phyloP scores from a whole-genome alignment of 2,888 invertebrate species.

The Caenorhabditis sp. region DNA sequence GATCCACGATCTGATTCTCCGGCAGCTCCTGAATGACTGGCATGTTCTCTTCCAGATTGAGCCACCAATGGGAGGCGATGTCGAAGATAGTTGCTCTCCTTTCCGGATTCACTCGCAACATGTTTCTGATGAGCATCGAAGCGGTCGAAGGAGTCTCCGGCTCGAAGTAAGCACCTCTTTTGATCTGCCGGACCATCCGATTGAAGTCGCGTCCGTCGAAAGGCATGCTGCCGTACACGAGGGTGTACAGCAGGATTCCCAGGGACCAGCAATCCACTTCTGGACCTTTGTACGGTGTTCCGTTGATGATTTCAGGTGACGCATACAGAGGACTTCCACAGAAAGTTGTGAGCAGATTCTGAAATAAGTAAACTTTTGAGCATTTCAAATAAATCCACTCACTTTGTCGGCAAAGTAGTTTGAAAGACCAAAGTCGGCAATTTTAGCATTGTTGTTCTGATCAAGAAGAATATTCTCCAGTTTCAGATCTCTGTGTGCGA shows the following conservation, averaged over 20 bases:
- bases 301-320: constrained; percentile 81
- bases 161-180: constrained; percentile 96
- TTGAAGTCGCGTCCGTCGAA: constrained; percentile 98
- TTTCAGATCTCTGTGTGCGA: constrained; percentile 82
- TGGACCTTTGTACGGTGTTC: constrained; percentile 87
- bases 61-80: constrained; percentile 97
- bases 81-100: constrained; percentile 92
- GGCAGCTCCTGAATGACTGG: constrained; percentile 79
- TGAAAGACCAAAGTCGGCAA: constrained; percentile 98
- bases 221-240: constrained; percentile 99
- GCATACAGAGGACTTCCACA: constrained; percentile 82
- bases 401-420: constrained; percentile 85
- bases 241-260: constrained; percentile 95
- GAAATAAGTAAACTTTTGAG: background rate
- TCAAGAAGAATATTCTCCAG: constrained; percentile 82
- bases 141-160: constrained; percentile 93
- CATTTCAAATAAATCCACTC: background rate
- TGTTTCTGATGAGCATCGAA: constrained; percentile 92
- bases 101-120: constrained; percentile 92
- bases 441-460: constrained; percentile 82
- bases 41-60: constrained; percentile 83
- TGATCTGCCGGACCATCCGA: constrained; percentile 94
- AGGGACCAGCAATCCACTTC: constrained; percentile 90
- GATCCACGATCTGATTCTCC: constrained; percentile 79
- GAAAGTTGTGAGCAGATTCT: constrained; percentile 80